Base-by-base conservation (phyloP, 2,888 invertebrate species). In the Biston betularia region DNA sequence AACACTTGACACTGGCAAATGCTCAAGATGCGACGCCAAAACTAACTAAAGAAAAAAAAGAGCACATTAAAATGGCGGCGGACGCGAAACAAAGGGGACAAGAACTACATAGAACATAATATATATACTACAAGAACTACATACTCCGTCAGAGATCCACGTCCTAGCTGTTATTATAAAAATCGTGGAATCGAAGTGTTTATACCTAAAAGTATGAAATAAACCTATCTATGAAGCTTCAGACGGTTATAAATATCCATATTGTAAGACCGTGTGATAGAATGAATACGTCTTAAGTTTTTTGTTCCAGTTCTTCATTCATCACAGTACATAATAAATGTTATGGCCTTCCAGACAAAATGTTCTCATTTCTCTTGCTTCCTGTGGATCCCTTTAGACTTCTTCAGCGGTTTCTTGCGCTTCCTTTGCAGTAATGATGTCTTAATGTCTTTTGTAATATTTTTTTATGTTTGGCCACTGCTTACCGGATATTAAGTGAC, bases 301-400 rank as follows among this genome's bases (percentile, higher is more conserved):
- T 65, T 56, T 61, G 46, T 34, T 6, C 15, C 44, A 15, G 15
- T 33, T 50, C 24, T 57, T 42, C 65, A 66, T 66, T 66, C 56
- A 61, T 66, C 65, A 66, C 8, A 38, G 38, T 38, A 38, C 38
- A 48, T 14, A 42, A 44, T 54, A 61, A 61, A 14, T 50, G 49
- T 48, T 60, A 53, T 38, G 38, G 52, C 9, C 14, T n/a, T 10
- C 6, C 52, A 15, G 52, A 53, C 52, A 53, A 53, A n/a, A 53
- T 53, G 52, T 5, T 38, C 38, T 38, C 52, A 53, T 53, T 53
- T 53, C 52, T 53, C 52, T 53, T 53, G 10, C 52, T 53, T 38
- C 52, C 57, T 58, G 11, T 58, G n/a, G 8, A 40, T 38, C 15
- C 52, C 38, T n/a, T 38, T 35, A 14, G 52, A 38, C 38, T 38